Conservation (phyloP, 2,888 invertebrate genomes). For the Clanis bilineata region DNA sequence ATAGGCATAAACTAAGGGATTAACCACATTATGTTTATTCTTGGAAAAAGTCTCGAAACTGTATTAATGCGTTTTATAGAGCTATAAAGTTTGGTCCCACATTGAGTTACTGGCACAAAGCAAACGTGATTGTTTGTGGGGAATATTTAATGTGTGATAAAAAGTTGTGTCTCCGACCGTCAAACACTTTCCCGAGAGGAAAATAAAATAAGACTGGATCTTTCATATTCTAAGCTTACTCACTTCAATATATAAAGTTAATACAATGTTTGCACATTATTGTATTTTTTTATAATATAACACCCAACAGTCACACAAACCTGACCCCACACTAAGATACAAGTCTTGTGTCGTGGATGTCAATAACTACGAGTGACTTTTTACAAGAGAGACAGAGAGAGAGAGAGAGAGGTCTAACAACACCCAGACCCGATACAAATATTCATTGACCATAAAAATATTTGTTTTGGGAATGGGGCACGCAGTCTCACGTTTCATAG, state of each 20-base stretch:
- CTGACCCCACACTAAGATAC: too few relatives aligned
- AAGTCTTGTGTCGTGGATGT: too few relatives aligned
- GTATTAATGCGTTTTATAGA: not conserved
- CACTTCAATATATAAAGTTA: not conserved
- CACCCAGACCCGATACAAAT: too few relatives aligned
- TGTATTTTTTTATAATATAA: too few relatives aligned
- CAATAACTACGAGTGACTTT: too few relatives aligned
- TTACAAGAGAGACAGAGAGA: too few relatives aligned
- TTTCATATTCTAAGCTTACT: not conserved
- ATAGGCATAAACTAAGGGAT: too few relatives aligned
- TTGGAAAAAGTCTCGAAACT: not conserved
- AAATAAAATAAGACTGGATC: not conserved
- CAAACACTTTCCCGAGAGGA: not conserved
- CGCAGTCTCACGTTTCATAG: too few relatives aligned
- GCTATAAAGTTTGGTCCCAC: not conserved
- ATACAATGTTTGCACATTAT: not conserved
- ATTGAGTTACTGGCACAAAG: not conserved
- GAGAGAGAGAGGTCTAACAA: too few relatives aligned
- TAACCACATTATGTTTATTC: not conserved
- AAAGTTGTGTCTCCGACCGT: not conserved
- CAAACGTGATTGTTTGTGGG: not conserved
- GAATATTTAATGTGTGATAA: conserved; percentile 5
- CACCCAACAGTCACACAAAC: too few relatives aligned
- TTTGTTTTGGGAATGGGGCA: too few relatives aligned
- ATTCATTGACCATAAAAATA: too few relatives aligned